Evolutionary conservation across 2,888 invertebrate genomes (phyloP).

Genomic region (Biston betularia): DNA sequence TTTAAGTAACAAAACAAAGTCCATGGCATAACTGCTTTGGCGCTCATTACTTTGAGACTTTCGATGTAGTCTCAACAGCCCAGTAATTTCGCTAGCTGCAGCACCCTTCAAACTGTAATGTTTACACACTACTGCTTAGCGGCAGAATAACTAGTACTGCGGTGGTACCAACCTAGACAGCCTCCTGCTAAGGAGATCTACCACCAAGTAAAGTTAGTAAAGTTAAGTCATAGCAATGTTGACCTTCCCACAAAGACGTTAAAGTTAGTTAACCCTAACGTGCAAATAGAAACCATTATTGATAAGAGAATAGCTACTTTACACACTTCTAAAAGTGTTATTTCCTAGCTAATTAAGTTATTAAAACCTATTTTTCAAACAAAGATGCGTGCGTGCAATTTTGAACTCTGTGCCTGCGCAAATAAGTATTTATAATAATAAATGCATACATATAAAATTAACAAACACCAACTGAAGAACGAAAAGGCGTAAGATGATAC

Average conservation of each 20-base stretch:
- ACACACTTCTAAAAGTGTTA: background rate
- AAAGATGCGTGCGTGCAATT: slow-evolving; percentile 9
- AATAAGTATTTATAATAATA: too few relatives aligned
- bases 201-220: slow-evolving; percentile 27
- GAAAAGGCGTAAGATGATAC: slow-evolving; percentile 7
- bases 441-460: slow-evolving; percentile 11
- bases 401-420: slow-evolving; percentile 9
- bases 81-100: too few relatives aligned
- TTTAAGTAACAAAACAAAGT: too few relatives aligned
- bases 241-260: background rate
- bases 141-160: too few relatives aligned
- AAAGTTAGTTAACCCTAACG: background rate
- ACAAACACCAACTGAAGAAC: slow-evolving; percentile 3
- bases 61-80: too few relatives aligned
- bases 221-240: slow-evolving; percentile 18
- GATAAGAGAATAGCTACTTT: slow-evolving; percentile 9
- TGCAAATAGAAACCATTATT: too few relatives aligned
- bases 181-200: too few relatives aligned
- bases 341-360: background rate
- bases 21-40: too few relatives aligned
- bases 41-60: too few relatives aligned
- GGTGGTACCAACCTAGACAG: too few relatives aligned
- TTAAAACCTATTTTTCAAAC: background rate
- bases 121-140: too few relatives aligned
- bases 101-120: too few relatives aligned